A percentile compares a stretch with the other conserved stretches of the same genome.
Evolutionary conservation across 2,113 vertebrate species (phyloP).

Genomic region (Scolopax mira): DNA sequence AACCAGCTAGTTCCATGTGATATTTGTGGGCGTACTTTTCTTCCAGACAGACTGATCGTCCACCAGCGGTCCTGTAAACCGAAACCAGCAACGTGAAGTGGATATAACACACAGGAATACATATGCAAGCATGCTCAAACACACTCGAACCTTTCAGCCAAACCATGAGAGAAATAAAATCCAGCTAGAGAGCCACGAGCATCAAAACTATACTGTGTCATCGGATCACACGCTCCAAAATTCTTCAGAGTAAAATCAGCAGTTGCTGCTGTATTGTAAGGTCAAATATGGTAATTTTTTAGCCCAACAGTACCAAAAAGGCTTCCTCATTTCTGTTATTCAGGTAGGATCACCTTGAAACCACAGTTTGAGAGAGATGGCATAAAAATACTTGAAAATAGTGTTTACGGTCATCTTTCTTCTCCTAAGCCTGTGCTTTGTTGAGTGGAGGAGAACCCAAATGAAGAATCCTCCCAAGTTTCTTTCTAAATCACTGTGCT

Average conservation of each 20-base stretch:
- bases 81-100: slow-evolving; percentile 65
- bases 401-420: not conserved
- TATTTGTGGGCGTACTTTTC: slow-evolving; percentile 80
- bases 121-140: not conserved
- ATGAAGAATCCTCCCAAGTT: not conserved
- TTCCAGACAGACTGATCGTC: slow-evolving; percentile 80
- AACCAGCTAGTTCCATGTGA: slow-evolving; percentile 78
- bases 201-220: not conserved
- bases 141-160: not conserved
- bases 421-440: not conserved
- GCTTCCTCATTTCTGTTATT: not conserved
- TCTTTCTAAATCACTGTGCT: not conserved
- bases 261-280: not conserved
- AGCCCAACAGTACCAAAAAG: not conserved
- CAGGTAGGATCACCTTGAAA: not conserved
- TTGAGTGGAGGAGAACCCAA: not conserved
- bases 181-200: not conserved
- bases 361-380: not conserved
- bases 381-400: not conserved
- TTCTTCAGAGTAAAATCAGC: not conserved
- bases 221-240: not conserved
- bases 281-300: not conserved
- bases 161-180: slow-evolving; percentile 29
- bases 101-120: not conserved
- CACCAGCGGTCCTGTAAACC: slow-evolving; percentile 79